phyloP scores from a whole-genome alignment of 2,113 vertebrate genomes.

The Actenoides hombroni region DNA sequence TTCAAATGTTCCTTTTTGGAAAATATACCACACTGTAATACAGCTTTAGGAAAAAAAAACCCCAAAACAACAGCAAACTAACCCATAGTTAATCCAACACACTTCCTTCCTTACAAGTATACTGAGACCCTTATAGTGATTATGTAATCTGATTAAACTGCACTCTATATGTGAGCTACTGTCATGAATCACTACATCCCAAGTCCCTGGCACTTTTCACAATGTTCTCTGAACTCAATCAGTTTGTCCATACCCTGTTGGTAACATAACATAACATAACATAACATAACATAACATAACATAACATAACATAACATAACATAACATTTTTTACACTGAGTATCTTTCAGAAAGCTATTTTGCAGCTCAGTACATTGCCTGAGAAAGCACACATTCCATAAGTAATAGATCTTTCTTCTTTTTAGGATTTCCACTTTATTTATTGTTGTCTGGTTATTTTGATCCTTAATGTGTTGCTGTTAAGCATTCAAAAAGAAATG shows the following conservation, averaged over 20 bases:
- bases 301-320: background rate
- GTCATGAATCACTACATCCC: fast-evolving
- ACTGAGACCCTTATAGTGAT: background rate
- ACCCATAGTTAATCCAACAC: background rate
- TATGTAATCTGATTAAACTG: background rate
- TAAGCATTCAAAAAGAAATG: background rate
- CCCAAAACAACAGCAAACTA: background rate
- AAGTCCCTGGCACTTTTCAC: background rate
- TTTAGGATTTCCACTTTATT: background rate
- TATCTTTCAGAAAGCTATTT: background rate
- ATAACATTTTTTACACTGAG: background rate
- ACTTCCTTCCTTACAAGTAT: background rate
- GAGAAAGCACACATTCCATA: background rate
- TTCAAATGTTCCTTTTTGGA: background rate
- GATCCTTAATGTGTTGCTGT: background rate
- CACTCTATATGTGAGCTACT: background rate
- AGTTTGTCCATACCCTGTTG: background rate
- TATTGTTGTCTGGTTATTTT: background rate
- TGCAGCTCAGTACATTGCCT: background rate
- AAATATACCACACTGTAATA: background rate
- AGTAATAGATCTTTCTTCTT: background rate
- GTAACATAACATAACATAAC: background rate
- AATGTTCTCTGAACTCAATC: background rate
- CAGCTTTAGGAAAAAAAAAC: background rate
- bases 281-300: background rate